Evolutionary conservation across 2,113 vertebrate genomes (phyloP), one percentile per base, ranked within the genome.

Genomic region (Macquaria australasica): DNA sequence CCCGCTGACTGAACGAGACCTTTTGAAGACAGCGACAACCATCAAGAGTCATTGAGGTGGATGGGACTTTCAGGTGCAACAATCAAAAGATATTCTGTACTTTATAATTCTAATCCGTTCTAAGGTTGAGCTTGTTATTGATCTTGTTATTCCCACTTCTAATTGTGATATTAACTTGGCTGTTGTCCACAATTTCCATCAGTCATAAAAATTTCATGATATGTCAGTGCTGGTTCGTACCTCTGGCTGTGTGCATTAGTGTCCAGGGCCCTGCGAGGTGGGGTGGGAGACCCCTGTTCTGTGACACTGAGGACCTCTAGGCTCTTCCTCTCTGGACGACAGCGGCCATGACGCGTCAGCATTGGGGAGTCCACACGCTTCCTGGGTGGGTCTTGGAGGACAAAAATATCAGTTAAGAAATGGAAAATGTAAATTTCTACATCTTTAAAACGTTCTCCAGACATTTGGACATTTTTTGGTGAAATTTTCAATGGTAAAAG

Each of bases 301-400:
- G 97, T 98, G 82, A 97, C 96, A 75, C 97, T 97, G 76, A 98
- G 93, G 55, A 97, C 97, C 88, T 98, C 97, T 94, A 98, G 95
- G 84, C 97, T 98, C 87, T 97, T 98, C 87, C 97, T 94, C 91
- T 97, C 97, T 0, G 97, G 97, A 23, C 97, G 94, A 69, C 96
- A 96, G 60, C 97, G 97, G n/a, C 97, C 97, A 1, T 98, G 97
- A n/a, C 97, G 96, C 25, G 96, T 97, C 90, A 98, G 87, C 97
- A 98, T 97, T n/a, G 97, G 97, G 0, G 97, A 98, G 91, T 98
- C 97, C 78, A 98, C 97, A 0, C 97, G 96, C 84, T 98, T 98
- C 83, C 97, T 95, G 18, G 97, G 97, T 0, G 97, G 97, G 88
- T 98, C 97, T 96, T 83, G 31, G 25, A 34, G 23, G 16, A 67